A percentile compares a stretch with the other conserved stretches of the same genome.
phyloP scores from a whole-genome alignment of 2,113 vertebrate genomes.

The Entomyzon cyanotis region DNA sequence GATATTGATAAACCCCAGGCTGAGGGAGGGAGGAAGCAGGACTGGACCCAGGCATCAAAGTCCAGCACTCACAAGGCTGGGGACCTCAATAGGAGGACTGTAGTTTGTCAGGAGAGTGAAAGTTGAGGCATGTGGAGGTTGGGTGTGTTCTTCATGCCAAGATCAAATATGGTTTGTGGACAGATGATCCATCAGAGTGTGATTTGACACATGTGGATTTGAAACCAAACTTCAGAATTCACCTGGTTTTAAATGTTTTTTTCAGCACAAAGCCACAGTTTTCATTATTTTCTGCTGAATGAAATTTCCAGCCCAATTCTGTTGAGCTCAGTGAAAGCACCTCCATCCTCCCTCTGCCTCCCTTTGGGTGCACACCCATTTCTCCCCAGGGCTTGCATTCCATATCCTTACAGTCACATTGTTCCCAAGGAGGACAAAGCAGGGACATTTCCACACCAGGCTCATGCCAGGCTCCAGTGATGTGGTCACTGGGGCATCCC shows the following conservation, averaged over 20 bases:
- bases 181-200: fast-evolving
- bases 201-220: not conserved
- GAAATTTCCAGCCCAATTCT: not conserved
- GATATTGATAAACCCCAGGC: slow-evolving; percentile 3
- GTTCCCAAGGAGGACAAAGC: not conserved
- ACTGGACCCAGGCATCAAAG: not conserved
- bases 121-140: fast-evolving
- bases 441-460: not conserved
- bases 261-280: not conserved
- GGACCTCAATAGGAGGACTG: fast-evolving
- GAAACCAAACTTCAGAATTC: not conserved
- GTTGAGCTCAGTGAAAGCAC: not conserved
- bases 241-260: not conserved
- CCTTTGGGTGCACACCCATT: not conserved
- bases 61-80: not conserved
- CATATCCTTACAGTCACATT: fast-evolving
- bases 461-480: fast-evolving
- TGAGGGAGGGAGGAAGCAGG: not conserved
- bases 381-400: not conserved
- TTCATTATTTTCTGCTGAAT: not conserved
- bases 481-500: not conserved
- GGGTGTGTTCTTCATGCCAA: not conserved
- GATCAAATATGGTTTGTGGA: not conserved
- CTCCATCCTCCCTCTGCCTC: not conserved
- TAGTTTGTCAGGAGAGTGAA: not conserved